These are phyloP conservation scores for Orthonyx spaldingii DNA, from an alignment of 2,113 vertebrate species.

Conservation along the genomic window DNA sequence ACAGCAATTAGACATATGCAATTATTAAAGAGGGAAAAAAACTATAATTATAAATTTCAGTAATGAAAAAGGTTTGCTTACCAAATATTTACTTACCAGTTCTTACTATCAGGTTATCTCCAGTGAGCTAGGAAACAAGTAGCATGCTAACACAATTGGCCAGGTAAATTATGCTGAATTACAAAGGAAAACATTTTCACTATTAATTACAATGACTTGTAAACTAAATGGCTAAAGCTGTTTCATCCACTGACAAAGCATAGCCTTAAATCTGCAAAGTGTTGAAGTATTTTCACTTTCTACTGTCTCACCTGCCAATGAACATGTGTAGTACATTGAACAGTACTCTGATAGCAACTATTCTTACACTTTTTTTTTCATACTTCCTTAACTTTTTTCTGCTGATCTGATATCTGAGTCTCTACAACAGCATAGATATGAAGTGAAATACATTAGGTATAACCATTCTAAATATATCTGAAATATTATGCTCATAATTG, in stretches of 20 bases:
- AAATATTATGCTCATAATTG: not conserved
- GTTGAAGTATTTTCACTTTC: not conserved
- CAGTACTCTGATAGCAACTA: not conserved
- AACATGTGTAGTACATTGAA: not conserved
- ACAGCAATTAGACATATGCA: constrained; percentile 63
- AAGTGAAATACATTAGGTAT: not conserved
- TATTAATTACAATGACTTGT: not conserved
- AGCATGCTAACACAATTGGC: not conserved
- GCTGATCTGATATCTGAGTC: not conserved
- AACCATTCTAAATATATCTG: not conserved
- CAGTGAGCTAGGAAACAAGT: not conserved
- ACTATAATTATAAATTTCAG: constrained; percentile 42
- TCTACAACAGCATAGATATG: not conserved
- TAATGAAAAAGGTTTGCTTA: constrained; percentile 24
- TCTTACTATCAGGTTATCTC: not conserved
- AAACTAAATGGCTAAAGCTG: not conserved
- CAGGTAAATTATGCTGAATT: not conserved
- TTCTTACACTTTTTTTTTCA: not conserved
- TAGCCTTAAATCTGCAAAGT: not conserved
- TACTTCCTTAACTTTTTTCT: not conserved
- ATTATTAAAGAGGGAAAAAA: constrained; percentile 41
- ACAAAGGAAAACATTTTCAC: not conserved
- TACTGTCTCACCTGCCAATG: not conserved
- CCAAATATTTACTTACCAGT: constrained; percentile 41
- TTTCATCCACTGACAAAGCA: not conserved